Evolutionary conservation across 2,113 vertebrate genomes (phyloP), one percentile per base, ranked within the genome.

Genomic region (Aphyosemion australe): DNA sequence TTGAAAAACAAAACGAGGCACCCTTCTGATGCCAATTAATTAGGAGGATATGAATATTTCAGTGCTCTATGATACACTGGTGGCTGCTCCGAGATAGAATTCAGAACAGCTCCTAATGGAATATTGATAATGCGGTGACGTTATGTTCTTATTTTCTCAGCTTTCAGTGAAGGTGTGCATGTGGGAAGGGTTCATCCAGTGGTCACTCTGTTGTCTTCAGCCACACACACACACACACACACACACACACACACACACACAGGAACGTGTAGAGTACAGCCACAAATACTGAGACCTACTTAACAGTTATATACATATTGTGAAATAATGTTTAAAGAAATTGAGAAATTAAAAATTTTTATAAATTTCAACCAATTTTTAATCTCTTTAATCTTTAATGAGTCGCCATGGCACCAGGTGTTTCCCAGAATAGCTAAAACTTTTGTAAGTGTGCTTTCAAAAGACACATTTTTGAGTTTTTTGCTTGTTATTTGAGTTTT

Each of bases 11-110:
- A 87, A 85, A 84, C 72, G 74, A 87, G 72, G 65, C 80, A 61
- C 79, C 83, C 75, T 78, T 85, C 75, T 64, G 69, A 85, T 88
- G 88, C 89, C 88, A 92, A 90, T 92, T 92, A 90, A 91, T 92
- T 91, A 92, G 85, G 82, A 84, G 80, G 69, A 76, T 89, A 92
- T 93, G 89, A 92, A 92, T 93, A 93, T 92, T 92, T 92, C 87
- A 90, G 82, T 85, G 88, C 54, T 80, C 78, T 81, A 82, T 85
- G 86, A 90, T 87, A 89, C 90, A 91, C 89, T 84, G 80, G 87
- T 68, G 82, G 83, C 86, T 84, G 83, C 84, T 66, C 76, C 66
- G 57, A 89, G 89, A 90, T 91, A 91, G 79, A 86, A 89, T 90
- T 89, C 82, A 88, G 89, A 86, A 86, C 85, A 83, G 72, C 69